Percentiles rank a stretch among this genome's conserved stretches.
Evolutionary conservation across 2,797 vertebrate species (phyloP).

Genomic region (Jordanella pulchra): DNA sequence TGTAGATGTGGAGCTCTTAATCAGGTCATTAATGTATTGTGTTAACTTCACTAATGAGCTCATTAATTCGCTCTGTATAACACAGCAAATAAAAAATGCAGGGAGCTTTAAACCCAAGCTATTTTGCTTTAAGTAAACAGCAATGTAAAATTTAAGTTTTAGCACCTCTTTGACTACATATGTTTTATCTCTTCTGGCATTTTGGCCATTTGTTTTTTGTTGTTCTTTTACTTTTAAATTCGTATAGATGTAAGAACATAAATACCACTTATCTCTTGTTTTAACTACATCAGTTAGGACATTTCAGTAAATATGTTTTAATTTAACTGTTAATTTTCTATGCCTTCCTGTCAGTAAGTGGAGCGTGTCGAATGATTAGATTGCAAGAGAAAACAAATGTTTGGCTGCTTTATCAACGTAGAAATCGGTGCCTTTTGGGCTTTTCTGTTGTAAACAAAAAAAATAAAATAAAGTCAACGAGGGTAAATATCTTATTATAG

Average conservation of each 20-base stretch:
- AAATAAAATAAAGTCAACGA: neutral
- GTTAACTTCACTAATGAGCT: neutral
- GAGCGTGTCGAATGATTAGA: neutral
- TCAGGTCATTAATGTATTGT: conserved; percentile 1
- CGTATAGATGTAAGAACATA: neutral
- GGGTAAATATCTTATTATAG: neutral
- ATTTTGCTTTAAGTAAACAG: neutral
- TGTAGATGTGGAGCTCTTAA: neutral
- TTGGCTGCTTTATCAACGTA: neutral
- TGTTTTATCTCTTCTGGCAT: neutral
- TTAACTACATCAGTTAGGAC: neutral
- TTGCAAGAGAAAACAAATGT: neutral
- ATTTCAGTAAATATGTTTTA: neutral
- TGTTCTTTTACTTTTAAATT: neutral
- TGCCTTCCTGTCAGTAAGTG: neutral
- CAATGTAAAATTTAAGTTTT: neutral
- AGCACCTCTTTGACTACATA: neutral
- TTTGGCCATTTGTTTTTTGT: neutral
- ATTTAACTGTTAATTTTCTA: neutral
- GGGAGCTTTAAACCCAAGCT: neutral
- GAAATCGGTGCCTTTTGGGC: neutral
- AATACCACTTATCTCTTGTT: neutral
- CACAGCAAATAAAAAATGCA: neutral
- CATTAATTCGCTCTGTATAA: neutral
- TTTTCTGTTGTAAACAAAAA: neutral